phyloP scores from a whole-genome alignment of 1,140 invertebrate genomes.

The Heterodera schachtii region DNA sequence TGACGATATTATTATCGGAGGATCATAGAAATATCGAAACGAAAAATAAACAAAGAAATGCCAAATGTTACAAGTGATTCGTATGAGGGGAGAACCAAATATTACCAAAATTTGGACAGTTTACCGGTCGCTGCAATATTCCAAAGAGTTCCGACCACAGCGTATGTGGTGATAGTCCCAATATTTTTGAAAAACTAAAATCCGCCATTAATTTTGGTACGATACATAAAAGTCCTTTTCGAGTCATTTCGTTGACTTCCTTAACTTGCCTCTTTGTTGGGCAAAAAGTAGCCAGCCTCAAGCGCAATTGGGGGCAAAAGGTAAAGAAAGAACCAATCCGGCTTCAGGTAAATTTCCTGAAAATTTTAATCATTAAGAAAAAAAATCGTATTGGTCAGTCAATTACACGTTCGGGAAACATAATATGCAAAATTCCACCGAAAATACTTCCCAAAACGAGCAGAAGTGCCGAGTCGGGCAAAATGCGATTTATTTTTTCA shows the following conservation, averaged over 20 bases:
- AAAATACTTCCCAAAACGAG: slow-evolving; percentile 58
- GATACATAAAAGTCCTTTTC: neutral
- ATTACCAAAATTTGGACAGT: neutral
- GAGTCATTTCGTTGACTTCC: neutral
- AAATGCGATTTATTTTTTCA: slow-evolving; percentile 68
- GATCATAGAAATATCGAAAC: too few species aligned
- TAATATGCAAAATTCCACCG: slow-evolving; percentile 51
- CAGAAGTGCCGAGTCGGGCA: slow-evolving; percentile 58
- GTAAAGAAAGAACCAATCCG: slow-evolving; percentile 56
- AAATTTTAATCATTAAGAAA: slow-evolving; percentile 18
- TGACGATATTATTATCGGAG: too few species aligned
- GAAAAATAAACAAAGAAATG: too few species aligned
- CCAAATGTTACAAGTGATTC: too few species aligned
- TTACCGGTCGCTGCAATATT: slow-evolving; percentile 46
- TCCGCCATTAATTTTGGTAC: neutral
- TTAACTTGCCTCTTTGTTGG: slow-evolving; percentile 74
- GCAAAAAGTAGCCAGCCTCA: slow-evolving; percentile 96
- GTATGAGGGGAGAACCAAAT: neutral
- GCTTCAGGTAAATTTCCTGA: slow-evolving; percentile 40
- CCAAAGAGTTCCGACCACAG: slow-evolving; percentile 75
- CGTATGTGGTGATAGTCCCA: slow-evolving; percentile 89
- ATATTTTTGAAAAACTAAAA: slow-evolving; percentile 86
- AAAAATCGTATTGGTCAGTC: slow-evolving; percentile 37
- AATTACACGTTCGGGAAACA: slow-evolving; percentile 54
- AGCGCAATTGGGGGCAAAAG: slow-evolving; percentile 76